Base-by-base conservation (phyloP, 1,140 invertebrate species). In the Oedothorax gibbosus region DNA sequence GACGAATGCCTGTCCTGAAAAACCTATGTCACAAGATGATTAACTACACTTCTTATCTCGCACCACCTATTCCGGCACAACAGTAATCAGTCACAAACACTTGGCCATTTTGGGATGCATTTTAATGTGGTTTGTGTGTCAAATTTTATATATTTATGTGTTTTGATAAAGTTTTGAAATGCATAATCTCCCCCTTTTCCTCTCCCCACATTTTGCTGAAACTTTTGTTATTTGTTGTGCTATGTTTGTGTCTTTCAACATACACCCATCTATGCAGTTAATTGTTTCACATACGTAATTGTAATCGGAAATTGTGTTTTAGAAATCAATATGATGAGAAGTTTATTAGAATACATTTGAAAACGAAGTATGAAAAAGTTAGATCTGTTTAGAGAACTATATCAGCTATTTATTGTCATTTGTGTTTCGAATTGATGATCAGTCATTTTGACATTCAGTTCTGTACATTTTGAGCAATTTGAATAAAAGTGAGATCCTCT, bases 61-160 rank as follows among this genome's bases (percentile, higher is more conserved):
- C 83, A 62, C 83, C 83, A 18, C 65, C 56, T 11, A 85, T 78
- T 5, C 56, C 51, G 21, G n/a, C 83, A 62, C 73, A 85, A 56
- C 68, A 85, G 57, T 85, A 72, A 79, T 35, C n/a, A 83, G 14
- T 51, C 18, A 56, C 75, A 54, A 65, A 66, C 11, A 54, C 7
- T 11, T 53, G n/a, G 12, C 49, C 54, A 49, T 60, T 62, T 50
- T 84, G 60, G 15, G 72, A 68, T 82, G 49, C 54, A 35, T 82
- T 81, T 81, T 69, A 68, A 69, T 71, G 71, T 81, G 50, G 68
- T 82, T 72, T 82, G 80, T 62, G 75, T 82, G 60, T 84, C 78
- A 75, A 84, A 65, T 84, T 84, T 84, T 84, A 65, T 84, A 82
- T 57, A 72, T 54, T 72, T 72, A 56, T 75, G 60, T 75, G 81